Evolutionary conservation across 2,113 vertebrate species (phyloP), one percentile per base, ranked within the genome.

Genomic region (Toxotes jaculatrix): DNA sequence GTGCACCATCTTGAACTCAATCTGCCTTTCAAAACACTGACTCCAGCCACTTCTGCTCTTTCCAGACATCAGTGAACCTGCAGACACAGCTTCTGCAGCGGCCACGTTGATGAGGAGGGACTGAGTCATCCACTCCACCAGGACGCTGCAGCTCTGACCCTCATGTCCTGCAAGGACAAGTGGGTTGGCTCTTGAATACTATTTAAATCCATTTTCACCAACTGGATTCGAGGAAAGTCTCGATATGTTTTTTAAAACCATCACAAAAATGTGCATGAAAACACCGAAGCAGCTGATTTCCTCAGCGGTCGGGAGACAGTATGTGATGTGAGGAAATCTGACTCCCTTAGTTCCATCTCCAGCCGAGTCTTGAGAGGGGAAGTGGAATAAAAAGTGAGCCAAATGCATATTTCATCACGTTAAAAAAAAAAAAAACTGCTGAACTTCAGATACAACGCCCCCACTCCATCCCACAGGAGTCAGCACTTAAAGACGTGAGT

Each of bases 401-500:
- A 0, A 21, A 65, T 82, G 83, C 61, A 82, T 84, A 72, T 66
- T 84, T 89, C 13, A 87, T 78, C 0, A 78, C 23, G 16, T 86
- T 56, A 57, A n/a, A 61, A 31, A 2, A 34, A 56, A 53, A 55
- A 17, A 4, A 12, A 23, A 8, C 55, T 27, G 16, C 57, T 66
- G 62, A 78, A 56, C 64, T 57, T 19, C 1, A 36, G 61, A 34
- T 59, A 0, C 4, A 0, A 23, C 53, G 7, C 56, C 34, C 8
- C 4, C 1, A 53, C 62, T 62, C 63, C 10, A 32, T 77, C 62
- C 1, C 74, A 16, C 16, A 34, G 38, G 1, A 78, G 56, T 88
- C 88, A 65, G 83, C 88, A 82, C 57, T 86, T 86, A 57, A 69
- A 78, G 76, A 57, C 60, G 55, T 79, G 49, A 14, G 1, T 23